Evolutionary conservation across 2,797 vertebrate species (phyloP), one percentile per base, ranked within the genome.

Genomic region (Sebastes matsubarae): DNA sequence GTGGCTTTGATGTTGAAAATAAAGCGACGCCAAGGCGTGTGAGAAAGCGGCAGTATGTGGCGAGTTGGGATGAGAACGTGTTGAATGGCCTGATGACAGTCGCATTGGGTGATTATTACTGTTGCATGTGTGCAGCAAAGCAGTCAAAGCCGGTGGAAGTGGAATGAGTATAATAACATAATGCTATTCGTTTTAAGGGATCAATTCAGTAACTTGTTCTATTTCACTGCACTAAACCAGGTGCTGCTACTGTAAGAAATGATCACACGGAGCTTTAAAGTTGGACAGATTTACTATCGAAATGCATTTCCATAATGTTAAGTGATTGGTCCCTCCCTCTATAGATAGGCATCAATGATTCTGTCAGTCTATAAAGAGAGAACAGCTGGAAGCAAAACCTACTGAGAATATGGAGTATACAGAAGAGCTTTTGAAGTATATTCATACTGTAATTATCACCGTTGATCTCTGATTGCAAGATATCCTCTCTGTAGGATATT

Each of bases 391-490:
- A 60, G 32, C 30, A 24, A 22, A 36, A 12, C 18, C n/a, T 12
- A n/a, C 42, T 30, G 42, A 16, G 36, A 32, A 34, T 18, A 71
- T n/a, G 8, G 2, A 67, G 34, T 22, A 65, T 27, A 67, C 36
- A 66, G 36, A 55, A 24, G 30, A 72, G 65, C 10, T 65, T 42
- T 20, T 20, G 24, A 66, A 16, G 4, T 27, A 12, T 12, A 8
- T 1, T 46, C 10, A 12, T 16, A 42, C 18, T 75, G 60, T 57
- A 70, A 72, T 78, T 67, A 61, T 72, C 65, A 64, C n/a, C 18
- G 18, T 6, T 58, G 24, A 79, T 76, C 68, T 72, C 18, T 69
- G 71, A 75, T 79, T 71, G 36, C 18, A 16, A 68, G 58, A 78
- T 78, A 25, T 22, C 61, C 22, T 22, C 24, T 72, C 22, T 59